These are phyloP conservation scores for Philhelius pedissequus DNA, from an alignment of 2,888 invertebrate genomes.

Conservation along the genomic window DNA sequence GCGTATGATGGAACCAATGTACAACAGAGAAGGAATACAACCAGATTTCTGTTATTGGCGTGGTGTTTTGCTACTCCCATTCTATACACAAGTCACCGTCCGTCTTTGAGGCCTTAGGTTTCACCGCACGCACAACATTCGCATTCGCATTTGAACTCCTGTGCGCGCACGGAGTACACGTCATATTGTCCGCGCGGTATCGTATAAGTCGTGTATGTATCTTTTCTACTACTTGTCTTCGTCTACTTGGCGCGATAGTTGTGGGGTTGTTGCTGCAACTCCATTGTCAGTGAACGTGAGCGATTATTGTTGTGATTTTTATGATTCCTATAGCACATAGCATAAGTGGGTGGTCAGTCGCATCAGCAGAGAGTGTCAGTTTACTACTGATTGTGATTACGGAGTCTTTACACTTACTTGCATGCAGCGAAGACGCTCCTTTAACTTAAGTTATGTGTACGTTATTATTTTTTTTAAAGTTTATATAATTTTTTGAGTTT, in stretches of 20 bases:
- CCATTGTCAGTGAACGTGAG: conserved; percentile 51
- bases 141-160: conserved; percentile 62
- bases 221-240: neutral
- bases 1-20: conserved; percentile 33
- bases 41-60: conserved; percentile 65
- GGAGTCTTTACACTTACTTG: conserved; percentile 57
- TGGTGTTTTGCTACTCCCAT: conserved; percentile 69
- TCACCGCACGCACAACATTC: conserved; percentile 61
- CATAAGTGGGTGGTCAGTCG: conserved; percentile 64
- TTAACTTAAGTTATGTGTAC: conserved; percentile 55
- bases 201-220: conserved; percentile 40
- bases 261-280: conserved; percentile 26
- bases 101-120: conserved; percentile 50
- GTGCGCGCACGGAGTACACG: conserved; percentile 62
- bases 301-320: conserved; percentile 65
- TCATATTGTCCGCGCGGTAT: conserved; percentile 64
- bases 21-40: conserved; percentile 46
- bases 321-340: conserved; percentile 57
- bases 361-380: conserved; percentile 58
- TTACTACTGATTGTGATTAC: conserved; percentile 56
- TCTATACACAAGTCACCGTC: conserved; percentile 58
- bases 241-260: conserved; percentile 32
- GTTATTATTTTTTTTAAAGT: conserved; percentile 24
- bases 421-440: conserved; percentile 36
- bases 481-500: conserved; percentile 14